Evolutionary conservation across 2,888 invertebrate genomes (phyloP), one percentile per base, ranked within the genome.

Genomic region (Drosophila pseudotakahashii): DNA sequence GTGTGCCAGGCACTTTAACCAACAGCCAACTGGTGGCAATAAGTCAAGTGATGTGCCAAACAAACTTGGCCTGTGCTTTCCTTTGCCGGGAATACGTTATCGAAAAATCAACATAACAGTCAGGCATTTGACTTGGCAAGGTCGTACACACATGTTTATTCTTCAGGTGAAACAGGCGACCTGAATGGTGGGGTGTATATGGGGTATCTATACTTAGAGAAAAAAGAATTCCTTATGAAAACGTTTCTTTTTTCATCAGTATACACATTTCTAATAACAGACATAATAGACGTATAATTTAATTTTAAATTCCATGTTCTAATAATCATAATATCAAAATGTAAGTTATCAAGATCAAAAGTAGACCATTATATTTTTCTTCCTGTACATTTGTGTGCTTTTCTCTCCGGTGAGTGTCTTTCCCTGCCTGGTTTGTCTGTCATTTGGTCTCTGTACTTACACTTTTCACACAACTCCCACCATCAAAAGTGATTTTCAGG

Each of bases 401-500:
- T 11, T 34, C 34, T 34, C 11, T 11, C 34, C 1, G 34, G 34
- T 34, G 34, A 34, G 34, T 34, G 34, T 11, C 34, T 63, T 66
- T 74, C 62, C 44, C 41, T 53, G 74, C 54, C 42, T 16, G 39
- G 41, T 36, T 23, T 32, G 57, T 45, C 64, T 64, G 62, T 41
- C 55, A 63, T 42, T 53, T 72, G 55, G 68, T 68, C 55, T 53
- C 32, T 63, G 74, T 73, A 81, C 78, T 84, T 76, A 73, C 84
- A 78, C 73, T 78, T 73, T 75, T 54, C 70, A 37, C 32, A 26
- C 26, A 73, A 64, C 75, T 61, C 59, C 53, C 62, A 36, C 53
- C 30, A 2, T 70, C 32, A 50, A 42, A 72, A 71, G 70, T 51
- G 78, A 81, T 87, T 80, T 67, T 37, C 61, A 51, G 55, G 61